Evolutionary conservation across 2,888 invertebrate genomes (phyloP).

Genomic region (Aproaerema taeniolella): DNA sequence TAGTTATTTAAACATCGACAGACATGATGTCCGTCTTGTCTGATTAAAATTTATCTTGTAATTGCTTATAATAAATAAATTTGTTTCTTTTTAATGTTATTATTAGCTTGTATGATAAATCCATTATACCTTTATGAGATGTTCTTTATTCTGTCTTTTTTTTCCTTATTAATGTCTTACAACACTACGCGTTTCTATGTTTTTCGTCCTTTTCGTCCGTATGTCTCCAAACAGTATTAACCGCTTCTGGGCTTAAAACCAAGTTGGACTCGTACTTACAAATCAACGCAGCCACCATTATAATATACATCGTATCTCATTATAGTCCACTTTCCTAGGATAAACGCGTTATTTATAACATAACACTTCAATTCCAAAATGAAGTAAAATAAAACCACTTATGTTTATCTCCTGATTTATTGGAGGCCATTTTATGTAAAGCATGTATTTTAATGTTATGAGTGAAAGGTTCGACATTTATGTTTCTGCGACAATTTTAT

Average conservation of each 20-base stretch:
- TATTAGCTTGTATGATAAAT: too few species aligned
- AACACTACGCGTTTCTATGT: too few species aligned
- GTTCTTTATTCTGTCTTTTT: too few species aligned
- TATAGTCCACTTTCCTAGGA: conserved; percentile 48
- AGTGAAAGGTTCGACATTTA: neutral
- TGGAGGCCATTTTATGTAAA: conserved; percentile 11
- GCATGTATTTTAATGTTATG: conserved; percentile 7
- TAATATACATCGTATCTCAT: conserved; percentile 48
- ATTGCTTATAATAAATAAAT: too few species aligned
- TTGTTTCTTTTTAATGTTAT: too few species aligned
- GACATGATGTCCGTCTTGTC: too few species aligned
- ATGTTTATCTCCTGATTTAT: conserved; percentile 38
- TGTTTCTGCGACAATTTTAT: too few species aligned
- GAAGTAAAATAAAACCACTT: conserved; percentile 32
- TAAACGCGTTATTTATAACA: conserved; percentile 59
- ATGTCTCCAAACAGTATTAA: conserved; percentile 23
- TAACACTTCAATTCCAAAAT: conserved; percentile 26
- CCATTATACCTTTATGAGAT: too few species aligned
- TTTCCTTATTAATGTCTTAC: too few species aligned
- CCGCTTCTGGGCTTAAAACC: conserved; percentile 48
- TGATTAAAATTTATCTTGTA: too few species aligned
- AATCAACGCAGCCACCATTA: conserved; percentile 52
- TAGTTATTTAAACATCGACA: too few species aligned
- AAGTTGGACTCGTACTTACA: conserved; percentile 42
- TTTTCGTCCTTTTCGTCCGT: conserved; percentile 16